Evolutionary conservation across 2,113 vertebrate genomes (phyloP).

Genomic region (Centropristis striata): DNA sequence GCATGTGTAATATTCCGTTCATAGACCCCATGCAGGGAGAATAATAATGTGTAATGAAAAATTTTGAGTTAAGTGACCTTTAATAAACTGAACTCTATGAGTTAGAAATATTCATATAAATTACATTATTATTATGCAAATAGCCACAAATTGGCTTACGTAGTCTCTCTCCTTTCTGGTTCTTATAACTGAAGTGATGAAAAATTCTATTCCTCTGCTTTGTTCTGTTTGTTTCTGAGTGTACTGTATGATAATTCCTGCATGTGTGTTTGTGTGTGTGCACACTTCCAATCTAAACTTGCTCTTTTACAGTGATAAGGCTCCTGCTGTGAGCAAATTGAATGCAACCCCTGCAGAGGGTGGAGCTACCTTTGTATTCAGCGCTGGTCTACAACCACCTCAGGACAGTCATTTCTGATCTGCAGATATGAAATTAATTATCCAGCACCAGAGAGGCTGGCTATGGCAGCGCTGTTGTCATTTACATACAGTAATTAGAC

Average conservation of each 20-base stretch:
- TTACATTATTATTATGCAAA: slow-evolving; percentile 26
- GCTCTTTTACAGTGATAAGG: slow-evolving; percentile 58
- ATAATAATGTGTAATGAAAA: neutral
- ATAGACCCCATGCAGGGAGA: neutral
- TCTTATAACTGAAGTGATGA: slow-evolving; percentile 1
- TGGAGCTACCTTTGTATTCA: slow-evolving; percentile 66
- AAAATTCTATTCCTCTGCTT: slow-evolving; percentile 5
- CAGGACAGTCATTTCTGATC: slow-evolving; percentile 80
- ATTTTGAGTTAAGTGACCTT: slow-evolving; percentile 8
- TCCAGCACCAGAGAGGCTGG: slow-evolving; percentile 71
- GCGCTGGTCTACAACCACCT: slow-evolving; percentile 58
- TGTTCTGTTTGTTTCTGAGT: slow-evolving; percentile 30
- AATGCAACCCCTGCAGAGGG: slow-evolving; percentile 73
- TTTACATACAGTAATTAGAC: slow-evolving; percentile 84
- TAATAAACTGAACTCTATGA: neutral
- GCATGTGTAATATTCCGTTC: neutral
- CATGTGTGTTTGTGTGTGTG: neutral
- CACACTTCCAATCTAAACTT: slow-evolving; percentile 44
- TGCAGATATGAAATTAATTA: slow-evolving; percentile 85
- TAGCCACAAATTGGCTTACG: slow-evolving; percentile 7
- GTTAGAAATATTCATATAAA: slow-evolving; percentile 7
- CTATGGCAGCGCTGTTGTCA: slow-evolving; percentile 71
- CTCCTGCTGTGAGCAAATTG: slow-evolving; percentile 77
- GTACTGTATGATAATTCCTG: slow-evolving; percentile 26
- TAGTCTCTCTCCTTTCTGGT: neutral